These are phyloP conservation scores for Pantherophis alleghaniensis DNA, from an alignment of 2,797 vertebrate species.

Conservation along the genomic window DNA sequence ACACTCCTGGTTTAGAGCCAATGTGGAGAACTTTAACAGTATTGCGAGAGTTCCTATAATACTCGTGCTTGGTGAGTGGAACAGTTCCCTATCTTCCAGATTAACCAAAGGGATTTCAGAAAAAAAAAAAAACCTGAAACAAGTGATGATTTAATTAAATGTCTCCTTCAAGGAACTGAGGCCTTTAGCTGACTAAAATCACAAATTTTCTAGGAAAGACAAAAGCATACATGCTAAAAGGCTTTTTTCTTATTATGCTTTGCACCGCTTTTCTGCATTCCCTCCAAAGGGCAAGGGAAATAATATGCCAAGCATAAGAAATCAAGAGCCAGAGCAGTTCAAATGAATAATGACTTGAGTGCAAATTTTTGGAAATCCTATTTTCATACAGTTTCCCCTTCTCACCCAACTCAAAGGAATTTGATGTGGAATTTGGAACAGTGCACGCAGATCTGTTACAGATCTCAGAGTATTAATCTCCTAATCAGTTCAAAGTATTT, in stretches of 20 bases:
- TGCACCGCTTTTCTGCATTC: not conserved
- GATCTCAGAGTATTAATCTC: conserved; percentile 38
- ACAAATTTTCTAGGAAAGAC: not conserved
- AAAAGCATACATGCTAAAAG: not conserved
- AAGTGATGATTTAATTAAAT: not conserved
- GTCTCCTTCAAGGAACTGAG: not conserved
- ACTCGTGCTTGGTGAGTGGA: not conserved
- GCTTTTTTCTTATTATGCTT: not conserved
- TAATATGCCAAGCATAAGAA: not conserved
- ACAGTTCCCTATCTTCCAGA: not conserved
- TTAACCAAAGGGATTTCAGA: not conserved
- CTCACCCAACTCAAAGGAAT: conserved; percentile 31
- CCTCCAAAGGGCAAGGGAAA: not conserved
- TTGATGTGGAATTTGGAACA: conserved; percentile 51
- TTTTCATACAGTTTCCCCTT: conserved; percentile 46
- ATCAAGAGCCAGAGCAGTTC: not conserved
- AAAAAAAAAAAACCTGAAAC: not conserved
- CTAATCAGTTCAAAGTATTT: conserved; percentile 35
- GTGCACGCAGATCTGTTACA: conserved; percentile 25
- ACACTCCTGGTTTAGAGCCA: not conserved
- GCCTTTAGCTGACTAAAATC: not conserved
- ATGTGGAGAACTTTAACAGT: not conserved
- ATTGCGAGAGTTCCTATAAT: not conserved
- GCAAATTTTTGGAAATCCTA: not conserved
- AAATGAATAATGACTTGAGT: conserved; percentile 16